Base-by-base conservation (phyloP, 2,113 vertebrate species). In the Macheiramphus alcinus region DNA sequence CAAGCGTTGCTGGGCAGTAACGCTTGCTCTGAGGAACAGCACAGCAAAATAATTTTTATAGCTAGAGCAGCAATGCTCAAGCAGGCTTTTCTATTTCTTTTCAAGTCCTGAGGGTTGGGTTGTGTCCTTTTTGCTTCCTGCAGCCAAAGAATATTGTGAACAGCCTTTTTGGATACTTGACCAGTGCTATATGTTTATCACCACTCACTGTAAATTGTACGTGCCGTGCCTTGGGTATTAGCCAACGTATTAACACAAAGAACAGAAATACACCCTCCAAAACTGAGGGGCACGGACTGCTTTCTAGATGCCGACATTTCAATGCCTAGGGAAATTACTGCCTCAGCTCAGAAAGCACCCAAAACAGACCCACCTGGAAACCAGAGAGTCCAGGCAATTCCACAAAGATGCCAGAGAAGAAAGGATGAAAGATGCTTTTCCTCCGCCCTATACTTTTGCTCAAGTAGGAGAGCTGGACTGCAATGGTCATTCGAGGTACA, bases 41-140 rank as follows among this genome's bases (percentile, higher is more conserved):
- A 53, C 66, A 80, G 82, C 55, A 90, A 85, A 90, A 62, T 11
- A 8, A 42, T 15, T 88, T 89, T 78, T 62, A 88, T 0, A 58
- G 74, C 71, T 61, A 4, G 25, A 86, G 70, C 67, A 86, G 78
- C 31, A 82, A 61, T 61, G 82, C 74, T 96, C 92, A 91, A 66
- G 71, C 78, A 92, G 79, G 45, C 34, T 92, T 58, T 88, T 31
- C 72, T 17, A 88, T 88, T 95, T 78, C 86, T 40, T 90, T 55
- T 52, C 8, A 6, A 91, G 86, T 86, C 90, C 95, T 78, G 68
- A 92, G 94, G 90, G 71, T n/a, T 88, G 52, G 55, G 92, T 40
- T 88, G 94, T 95, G 90, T 56, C 76, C 86, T 92, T 59, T 47
- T 18, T 65, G 65, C 75, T 52, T 81, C 90, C 92, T 86, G 72